Evolutionary conservation across 2,113 vertebrate genomes (phyloP).

Genomic region (Scalopus aquaticus): DNA sequence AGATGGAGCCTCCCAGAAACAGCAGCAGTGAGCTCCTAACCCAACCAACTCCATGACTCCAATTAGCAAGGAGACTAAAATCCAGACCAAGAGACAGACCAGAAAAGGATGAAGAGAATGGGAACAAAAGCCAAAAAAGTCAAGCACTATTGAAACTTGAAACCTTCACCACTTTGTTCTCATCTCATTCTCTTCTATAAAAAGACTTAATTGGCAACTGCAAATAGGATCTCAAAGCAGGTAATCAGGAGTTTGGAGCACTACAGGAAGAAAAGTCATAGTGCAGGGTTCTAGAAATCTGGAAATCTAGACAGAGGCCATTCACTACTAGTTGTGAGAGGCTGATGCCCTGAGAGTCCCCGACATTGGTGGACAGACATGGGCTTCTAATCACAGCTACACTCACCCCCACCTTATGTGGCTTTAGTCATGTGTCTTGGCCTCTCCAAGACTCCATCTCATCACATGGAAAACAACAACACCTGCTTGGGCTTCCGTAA

Average conservation of each 20-base stretch:
- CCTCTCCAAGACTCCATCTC: background rate
- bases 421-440: background rate
- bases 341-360: background rate
- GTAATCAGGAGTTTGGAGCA: background rate
- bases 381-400: background rate
- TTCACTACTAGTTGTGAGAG: background rate
- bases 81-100: background rate
- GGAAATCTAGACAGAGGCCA: background rate
- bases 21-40: background rate
- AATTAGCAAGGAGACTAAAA: constrained; percentile 9
- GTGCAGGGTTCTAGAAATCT: background rate
- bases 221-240: background rate
- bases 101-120: background rate
- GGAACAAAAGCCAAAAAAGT: background rate
- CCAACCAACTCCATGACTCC: background rate
- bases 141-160: background rate
- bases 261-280: background rate
- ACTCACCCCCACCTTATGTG: background rate
- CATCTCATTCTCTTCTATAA: background rate
- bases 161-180: background rate
- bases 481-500: background rate
- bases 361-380: background rate
- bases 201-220: background rate
- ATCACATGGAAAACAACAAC: background rate
- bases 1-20: background rate